Base-by-base conservation (phyloP, 2,113 vertebrate genomes). In the Uria lomvia region DNA sequence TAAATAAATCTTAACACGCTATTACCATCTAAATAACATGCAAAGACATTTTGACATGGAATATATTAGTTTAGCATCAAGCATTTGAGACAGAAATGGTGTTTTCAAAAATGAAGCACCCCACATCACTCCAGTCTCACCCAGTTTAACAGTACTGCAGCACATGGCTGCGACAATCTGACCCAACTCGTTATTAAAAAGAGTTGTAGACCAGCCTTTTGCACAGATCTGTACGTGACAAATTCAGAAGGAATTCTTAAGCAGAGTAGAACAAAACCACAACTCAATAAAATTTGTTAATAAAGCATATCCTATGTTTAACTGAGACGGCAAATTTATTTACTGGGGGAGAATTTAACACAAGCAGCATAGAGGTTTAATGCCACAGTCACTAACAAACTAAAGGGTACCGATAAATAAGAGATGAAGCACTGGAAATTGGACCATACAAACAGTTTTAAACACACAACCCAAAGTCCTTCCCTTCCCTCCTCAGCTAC, bases 11-110 rank as follows among this genome's bases (percentile, higher is more conserved):
- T 70, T 70, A 92, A 87, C 77, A 85, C 43, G 12, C 53, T 73
- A 91, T 95, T 97, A 94, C 82, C 74, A 86, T 65, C 82, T 82
- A 92, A 91, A 95, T 95, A 92, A 95, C 89, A 96, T 56, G 95
- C 91, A 93, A 90, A 96, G 92, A 92, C 89, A 85, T 83, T 88
- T 72, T 92, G 93, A 97, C 95, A 87, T 71, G 95, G 91, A 88
- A 86, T 81, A 22, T 60, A 86, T 95, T 88, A 95, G 77, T 74
- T 71, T 70, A 92, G 81, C 56, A 70, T 70, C 38, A 77, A 86
- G 92, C 43, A 52, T 66, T 60, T 76, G 34, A 86, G 42, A 60
- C 12, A 77, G 43, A 74, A 76, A 72, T 42, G 71, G 82, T 30
- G 68, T 53, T 86, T 81, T 66, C 27, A 38, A 76, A 90, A 74